phyloP scores from a whole-genome alignment of 2,888 invertebrate genomes.

The Teinopalpus imperialis region DNA sequence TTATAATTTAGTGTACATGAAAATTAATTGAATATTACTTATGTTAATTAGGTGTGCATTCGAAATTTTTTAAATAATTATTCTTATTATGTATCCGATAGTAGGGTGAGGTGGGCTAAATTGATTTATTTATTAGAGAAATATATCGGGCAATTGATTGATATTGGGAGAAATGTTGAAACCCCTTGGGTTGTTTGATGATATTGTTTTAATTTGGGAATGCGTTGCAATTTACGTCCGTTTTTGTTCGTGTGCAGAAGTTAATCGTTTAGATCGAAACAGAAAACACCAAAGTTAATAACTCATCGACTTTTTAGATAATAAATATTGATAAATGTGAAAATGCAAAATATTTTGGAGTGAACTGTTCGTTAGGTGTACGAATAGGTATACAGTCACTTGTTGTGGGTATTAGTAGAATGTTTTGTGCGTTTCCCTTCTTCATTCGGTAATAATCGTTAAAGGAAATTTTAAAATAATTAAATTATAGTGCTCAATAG shows the following conservation, averaged over 20 bases:
- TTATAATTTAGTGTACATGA: conserved; percentile 74
- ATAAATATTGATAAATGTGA: conserved; percentile 70
- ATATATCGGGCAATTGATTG: conserved; percentile 62
- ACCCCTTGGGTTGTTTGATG: conserved; percentile 26
- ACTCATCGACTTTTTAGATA: conserved; percentile 81
- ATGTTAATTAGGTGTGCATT: conserved; percentile 62
- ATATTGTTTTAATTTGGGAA: conserved; percentile 12
- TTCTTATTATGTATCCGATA: no score
- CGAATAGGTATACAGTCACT: conserved; percentile 56
- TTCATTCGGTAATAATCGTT: conserved; percentile 65
- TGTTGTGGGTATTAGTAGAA: conserved; percentile 57
- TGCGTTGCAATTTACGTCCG: conserved; percentile 28
- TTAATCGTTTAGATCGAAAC: conserved; percentile 61
- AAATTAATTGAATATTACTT: conserved; percentile 71
- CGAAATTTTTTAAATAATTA: conserved; percentile 64
- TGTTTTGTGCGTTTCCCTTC: conserved; percentile 63
- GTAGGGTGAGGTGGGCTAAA: conserved; percentile 45
- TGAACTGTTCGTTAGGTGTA: conserved; percentile 59
- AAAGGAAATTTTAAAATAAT: conserved; percentile 46
- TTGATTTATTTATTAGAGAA: conserved; percentile 77
- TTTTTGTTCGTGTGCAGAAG: conserved; percentile 30
- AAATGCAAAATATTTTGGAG: conserved; percentile 71
- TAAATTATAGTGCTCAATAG: conserved; percentile 78
- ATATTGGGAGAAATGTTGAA: conserved; percentile 25
- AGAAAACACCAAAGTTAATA: conserved; percentile 78